Conservation (phyloP, 2,888 invertebrate genomes). For the Chouioia cunea region DNA sequence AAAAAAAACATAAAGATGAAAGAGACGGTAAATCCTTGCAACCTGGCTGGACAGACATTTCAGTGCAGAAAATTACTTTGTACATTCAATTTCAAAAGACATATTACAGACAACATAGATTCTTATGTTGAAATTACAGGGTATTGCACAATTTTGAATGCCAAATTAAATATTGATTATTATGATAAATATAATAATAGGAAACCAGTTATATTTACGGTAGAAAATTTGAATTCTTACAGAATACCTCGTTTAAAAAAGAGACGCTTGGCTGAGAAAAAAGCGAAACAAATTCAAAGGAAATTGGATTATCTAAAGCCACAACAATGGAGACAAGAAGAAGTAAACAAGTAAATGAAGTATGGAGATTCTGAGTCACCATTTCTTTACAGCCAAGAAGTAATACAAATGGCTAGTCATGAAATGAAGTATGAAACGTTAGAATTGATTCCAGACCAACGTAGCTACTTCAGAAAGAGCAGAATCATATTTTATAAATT, state of each 20-base stretch:
- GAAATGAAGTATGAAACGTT: neutral
- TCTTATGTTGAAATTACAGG: too few relatives aligned
- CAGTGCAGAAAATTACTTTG: too few relatives aligned
- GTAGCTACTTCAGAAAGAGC: too few relatives aligned
- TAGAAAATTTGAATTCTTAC: neutral
- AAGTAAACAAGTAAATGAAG: neutral
- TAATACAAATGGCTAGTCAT: neutral
- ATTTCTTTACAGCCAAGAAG: neutral
- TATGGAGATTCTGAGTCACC: slow-evolving; percentile 6
- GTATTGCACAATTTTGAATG: too few relatives aligned
- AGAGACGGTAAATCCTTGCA: too few relatives aligned
- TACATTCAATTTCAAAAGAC: too few relatives aligned
- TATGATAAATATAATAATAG: neutral
- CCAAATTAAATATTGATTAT: too few relatives aligned
- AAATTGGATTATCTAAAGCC: neutral
- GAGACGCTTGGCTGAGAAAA: neutral
- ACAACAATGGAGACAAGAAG: neutral
- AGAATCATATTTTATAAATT: too few relatives aligned
- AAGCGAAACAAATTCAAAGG: neutral
- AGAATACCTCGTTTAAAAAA: neutral
- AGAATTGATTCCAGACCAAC: neutral
- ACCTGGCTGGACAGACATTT: too few relatives aligned
- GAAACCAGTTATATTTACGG: neutral
- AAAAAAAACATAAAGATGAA: too few relatives aligned
- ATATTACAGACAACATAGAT: too few relatives aligned